Conservation (phyloP, 2,888 invertebrate genomes). For the Eupithecia insigniata region DNA sequence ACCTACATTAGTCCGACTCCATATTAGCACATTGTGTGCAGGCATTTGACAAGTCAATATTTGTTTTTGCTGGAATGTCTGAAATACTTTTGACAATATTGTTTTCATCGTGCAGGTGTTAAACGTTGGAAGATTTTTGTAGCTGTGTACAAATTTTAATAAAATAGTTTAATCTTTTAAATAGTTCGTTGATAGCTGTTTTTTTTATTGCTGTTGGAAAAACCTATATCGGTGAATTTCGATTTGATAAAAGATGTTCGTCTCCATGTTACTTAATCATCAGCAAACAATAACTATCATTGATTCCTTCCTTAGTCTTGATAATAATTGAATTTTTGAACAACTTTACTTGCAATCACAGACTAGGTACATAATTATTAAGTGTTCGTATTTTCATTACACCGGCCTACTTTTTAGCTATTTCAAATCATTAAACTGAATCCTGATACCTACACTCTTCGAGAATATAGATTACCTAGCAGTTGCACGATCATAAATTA, state of each 20-base stretch:
- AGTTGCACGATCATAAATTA: conserved; percentile 40
- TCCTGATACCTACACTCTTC: neutral
- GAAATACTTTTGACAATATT: conserved; percentile 40
- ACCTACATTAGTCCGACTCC: conserved; percentile 19
- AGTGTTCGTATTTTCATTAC: neutral
- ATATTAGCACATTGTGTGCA: conserved; percentile 39
- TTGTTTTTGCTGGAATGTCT: conserved; percentile 39
- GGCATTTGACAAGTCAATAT: conserved; percentile 42
- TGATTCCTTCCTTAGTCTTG: neutral
- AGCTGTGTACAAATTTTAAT: conserved; percentile 18
- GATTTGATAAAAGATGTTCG: neutral
- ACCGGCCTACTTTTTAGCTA: neutral
- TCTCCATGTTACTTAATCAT: neutral
- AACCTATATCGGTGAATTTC: neutral
- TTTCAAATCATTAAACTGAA: neutral
- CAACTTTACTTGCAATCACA: neutral
- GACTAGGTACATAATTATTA: neutral
- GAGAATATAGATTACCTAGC: conserved; percentile 23
- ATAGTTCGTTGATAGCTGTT: neutral
- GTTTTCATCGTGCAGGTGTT: conserved; percentile 42
- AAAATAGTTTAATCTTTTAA: neutral
- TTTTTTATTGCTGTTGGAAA: neutral
- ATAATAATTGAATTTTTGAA: neutral
- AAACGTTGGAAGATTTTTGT: conserved; percentile 33
- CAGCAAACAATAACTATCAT: neutral